These are phyloP conservation scores for Eunapius fragilis DNA, from an alignment of 37 sponge, comb jelly and placozoan species.

Conservation along the genomic window DNA sequence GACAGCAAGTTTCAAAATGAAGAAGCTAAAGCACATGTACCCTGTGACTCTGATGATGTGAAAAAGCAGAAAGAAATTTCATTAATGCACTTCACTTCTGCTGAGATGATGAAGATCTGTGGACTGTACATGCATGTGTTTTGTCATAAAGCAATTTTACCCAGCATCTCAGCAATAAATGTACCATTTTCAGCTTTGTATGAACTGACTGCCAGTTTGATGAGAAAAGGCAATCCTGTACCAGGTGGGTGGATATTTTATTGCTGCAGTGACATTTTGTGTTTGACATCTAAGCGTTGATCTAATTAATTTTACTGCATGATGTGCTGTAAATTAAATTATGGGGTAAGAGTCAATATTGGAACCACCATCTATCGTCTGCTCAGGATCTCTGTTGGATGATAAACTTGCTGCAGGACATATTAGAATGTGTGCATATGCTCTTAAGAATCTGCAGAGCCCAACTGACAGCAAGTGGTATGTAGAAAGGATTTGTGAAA, in stretches of 20 bases:
- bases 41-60: background rate
- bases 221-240: background rate
- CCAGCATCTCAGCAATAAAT: background rate
- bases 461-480: background rate
- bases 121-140: background rate
- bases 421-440: background rate
- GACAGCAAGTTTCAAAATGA: background rate
- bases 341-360: background rate
- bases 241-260: background rate
- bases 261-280: no score
- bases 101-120: slow-evolving; percentile 12
- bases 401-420: background rate
- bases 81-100: slow-evolving; percentile 1
- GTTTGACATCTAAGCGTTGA: no score
- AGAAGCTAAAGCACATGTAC: background rate
- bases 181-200: background rate
- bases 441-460: background rate
- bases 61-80: background rate
- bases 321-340: no score
- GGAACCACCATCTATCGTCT: no score
- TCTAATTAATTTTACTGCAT: no score
- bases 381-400: background rate
- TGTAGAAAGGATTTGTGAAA: background rate
- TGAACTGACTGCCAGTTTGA: background rate
- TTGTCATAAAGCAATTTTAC: background rate